Evolutionary conservation across 92 coral and sea anemone species (phyloP), one percentile per base, ranked within the genome.

Genomic region (Phenganax subtilis): DNA sequence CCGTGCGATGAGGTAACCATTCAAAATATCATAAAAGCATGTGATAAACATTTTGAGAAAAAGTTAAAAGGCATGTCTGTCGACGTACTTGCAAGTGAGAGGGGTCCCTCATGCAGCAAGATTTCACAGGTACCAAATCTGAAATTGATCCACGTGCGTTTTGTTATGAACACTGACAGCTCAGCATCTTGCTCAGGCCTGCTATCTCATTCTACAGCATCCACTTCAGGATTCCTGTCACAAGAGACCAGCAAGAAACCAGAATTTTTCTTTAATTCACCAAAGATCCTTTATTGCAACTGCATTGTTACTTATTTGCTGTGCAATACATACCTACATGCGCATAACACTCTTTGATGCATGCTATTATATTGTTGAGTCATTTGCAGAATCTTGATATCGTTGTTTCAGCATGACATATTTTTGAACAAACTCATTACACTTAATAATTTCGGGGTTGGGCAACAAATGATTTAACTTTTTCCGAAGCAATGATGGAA

Each of bases 201-300:
- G 3, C 47, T 5, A 5, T 37, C 47, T 37, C 5, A 37, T 37
- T 37, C 47, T 37, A 37, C 47, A 37, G 2, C 47, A 37, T 37
- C 47, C 5, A 37, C 47, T 37, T 37, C 47, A 1, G 47, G 47
- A 1, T 37, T 37, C 47, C 47, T 37, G 47, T 37, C 47, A 1
- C 47, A 37, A n/a, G n/a, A n/a, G n/a, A n/a, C n/a, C n/a, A 52
- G 54, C 17, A 56, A 67, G 28, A 64, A 75, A 59, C 77, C 87
- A 15, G 82, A 75, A 76, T 76, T 77, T 14, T 51, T 76, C 69
- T 84, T 75, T 3, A 83, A 66, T 63, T 76, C 83, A 16, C 77
- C 67, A 8, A 57, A 76, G 76, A 20, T 20, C 25, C 25, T 20
- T 20, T 20, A 20, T 20, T 20, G 25, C 25, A 20, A 20, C 25